A percentile compares a stretch with the other conserved stretches of the same genome.
phyloP scores from a whole-genome alignment of 2,113 vertebrate genomes.

The Muntiacus muntjak region DNA sequence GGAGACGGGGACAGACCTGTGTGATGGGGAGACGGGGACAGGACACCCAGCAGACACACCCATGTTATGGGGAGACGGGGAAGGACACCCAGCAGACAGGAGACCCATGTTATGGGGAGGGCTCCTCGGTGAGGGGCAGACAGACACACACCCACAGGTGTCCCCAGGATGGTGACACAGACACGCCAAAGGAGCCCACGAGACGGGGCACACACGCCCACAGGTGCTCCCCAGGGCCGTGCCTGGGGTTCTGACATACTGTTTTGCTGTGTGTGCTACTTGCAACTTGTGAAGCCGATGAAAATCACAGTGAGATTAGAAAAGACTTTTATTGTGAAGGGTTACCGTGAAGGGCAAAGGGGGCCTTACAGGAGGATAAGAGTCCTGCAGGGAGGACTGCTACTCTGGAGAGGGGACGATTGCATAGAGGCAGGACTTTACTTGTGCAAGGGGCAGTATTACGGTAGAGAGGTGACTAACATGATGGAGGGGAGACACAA shows the following conservation, averaged over 20 bases:
- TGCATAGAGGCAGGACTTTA: rapidly evolving
- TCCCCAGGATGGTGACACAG: not conserved
- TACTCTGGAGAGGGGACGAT: not conserved
- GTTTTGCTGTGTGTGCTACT: not conserved
- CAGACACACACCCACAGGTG: not conserved
- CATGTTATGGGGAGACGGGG: rapidly evolving
- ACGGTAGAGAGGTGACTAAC: not conserved
- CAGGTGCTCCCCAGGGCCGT: not conserved
- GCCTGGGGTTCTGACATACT: no score
- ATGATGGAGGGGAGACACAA: not conserved
- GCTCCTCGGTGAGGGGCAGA: not conserved
- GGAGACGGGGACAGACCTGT: no score
- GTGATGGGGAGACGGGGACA: no score
- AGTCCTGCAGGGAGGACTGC: no score
- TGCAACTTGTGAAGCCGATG: not conserved
- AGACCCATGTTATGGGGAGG: rapidly evolving
- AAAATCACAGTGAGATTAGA: rapidly evolving
- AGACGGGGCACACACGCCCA: not conserved
- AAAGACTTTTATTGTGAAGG: not conserved
- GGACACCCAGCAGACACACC: no score
- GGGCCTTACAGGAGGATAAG: not conserved
- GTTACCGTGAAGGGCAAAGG: not conserved
- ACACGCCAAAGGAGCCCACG: not conserved
- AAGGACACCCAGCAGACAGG: no score
- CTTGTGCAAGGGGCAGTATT: not conserved